These are phyloP conservation scores for Aproaerema taeniolella DNA, from an alignment of 2,888 invertebrate genomes.

Conservation along the genomic window DNA sequence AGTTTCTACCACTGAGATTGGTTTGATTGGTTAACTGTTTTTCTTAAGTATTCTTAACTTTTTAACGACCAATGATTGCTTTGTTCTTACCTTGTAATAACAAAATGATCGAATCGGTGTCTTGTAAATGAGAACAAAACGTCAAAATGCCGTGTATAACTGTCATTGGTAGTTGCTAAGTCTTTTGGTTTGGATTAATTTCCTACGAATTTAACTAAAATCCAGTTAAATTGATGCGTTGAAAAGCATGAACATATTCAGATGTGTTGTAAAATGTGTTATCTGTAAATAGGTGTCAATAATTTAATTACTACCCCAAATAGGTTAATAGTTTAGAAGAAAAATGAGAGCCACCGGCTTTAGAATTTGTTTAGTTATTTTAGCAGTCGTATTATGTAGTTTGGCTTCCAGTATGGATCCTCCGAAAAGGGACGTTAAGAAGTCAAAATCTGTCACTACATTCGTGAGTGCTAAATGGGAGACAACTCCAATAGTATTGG, in stretches of 20 bases:
- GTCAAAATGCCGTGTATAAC: conserved; percentile 46
- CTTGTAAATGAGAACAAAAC: conserved; percentile 3
- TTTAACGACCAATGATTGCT: conserved; percentile 3
- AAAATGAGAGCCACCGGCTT: conserved; percentile 57
- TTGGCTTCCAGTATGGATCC: conserved; percentile 40
- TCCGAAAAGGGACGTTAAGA: conserved; percentile 61
- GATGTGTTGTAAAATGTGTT: conserved; percentile 27
- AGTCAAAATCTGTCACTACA: conserved; percentile 89
- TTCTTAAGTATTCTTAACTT: neutral
- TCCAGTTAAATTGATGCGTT: too few species aligned
- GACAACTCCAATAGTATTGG: conserved; percentile 92
- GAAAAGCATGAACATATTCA: too few species aligned
- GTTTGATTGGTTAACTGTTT: neutral
- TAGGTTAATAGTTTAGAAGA: conserved; percentile 19
- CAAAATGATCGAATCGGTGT: too few species aligned
- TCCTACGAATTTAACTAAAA: conserved; percentile 17
- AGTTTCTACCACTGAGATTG: too few species aligned
- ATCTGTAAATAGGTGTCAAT: conserved; percentile 15
- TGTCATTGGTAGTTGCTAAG: conserved; percentile 55
- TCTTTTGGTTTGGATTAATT: conserved; percentile 10
- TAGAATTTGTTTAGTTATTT: conserved; percentile 40
- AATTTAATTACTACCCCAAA: conserved; percentile 4
- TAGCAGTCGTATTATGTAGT: conserved; percentile 38
- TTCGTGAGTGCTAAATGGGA: conserved; percentile 97
- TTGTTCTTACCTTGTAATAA: too few species aligned